Conservation (phyloP, 2,797 vertebrate species). For the Heterohyrax brucei region DNA sequence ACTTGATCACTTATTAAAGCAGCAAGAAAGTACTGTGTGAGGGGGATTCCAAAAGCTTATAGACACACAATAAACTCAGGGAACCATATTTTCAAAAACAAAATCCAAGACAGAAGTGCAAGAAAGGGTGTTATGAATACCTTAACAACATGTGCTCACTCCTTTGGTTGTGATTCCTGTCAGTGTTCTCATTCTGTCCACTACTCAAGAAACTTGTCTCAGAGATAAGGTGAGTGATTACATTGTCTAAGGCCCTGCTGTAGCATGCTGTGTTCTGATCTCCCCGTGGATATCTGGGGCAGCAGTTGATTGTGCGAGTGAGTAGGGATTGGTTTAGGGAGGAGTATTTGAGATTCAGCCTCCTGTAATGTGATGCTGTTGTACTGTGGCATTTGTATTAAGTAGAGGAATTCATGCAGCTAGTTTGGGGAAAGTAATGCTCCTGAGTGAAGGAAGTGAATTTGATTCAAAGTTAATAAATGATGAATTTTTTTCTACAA, state of each 20-base stretch:
- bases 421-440: slow-evolving; percentile 52
- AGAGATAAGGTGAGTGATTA: slow-evolving; percentile 29
- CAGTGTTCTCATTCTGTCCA: slow-evolving; percentile 41
- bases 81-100: slow-evolving; percentile 57
- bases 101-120: slow-evolving; percentile 68
- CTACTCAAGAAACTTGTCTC: slow-evolving; percentile 50
- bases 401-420: slow-evolving; percentile 30
- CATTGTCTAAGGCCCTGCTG: neutral
- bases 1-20: slow-evolving; percentile 62
- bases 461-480: slow-evolving; percentile 84
- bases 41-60: slow-evolving; percentile 66
- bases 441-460: slow-evolving; percentile 40
- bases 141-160: slow-evolving; percentile 45
- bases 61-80: slow-evolving; percentile 17
- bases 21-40: slow-evolving; percentile 73
- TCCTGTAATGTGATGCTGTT: neutral
- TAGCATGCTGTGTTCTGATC: neutral
- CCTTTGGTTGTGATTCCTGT: slow-evolving; percentile 6
- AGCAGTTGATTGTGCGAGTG: neutral
- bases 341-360: slow-evolving; percentile 16
- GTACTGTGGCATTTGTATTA: neutral
- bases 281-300: slow-evolving; percentile 57
- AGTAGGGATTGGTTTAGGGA: slow-evolving; percentile 3
- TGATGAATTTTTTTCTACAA: slow-evolving; percentile 85
- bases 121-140: slow-evolving; percentile 66